Evolutionary conservation across 2,888 invertebrate genomes (phyloP).

Genomic region (Pandemis cinnamomeana): DNA sequence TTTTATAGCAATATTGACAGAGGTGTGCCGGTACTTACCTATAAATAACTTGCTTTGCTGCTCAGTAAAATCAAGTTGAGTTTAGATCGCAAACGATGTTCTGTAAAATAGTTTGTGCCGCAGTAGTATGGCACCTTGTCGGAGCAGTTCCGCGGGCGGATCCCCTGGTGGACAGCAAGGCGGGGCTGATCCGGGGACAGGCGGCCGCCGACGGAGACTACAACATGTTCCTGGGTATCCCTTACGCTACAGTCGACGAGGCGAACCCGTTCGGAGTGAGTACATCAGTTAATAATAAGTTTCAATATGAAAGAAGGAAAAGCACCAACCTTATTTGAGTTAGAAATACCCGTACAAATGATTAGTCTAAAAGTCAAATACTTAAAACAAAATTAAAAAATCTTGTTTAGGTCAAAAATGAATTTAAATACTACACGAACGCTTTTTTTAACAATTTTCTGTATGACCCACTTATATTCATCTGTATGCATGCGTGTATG

Average conservation of each 20-base stretch:
- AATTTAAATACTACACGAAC: too few relatives aligned
- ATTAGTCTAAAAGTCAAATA: too few relatives aligned
- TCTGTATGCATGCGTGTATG: too few relatives aligned
- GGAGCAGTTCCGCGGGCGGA: not conserved
- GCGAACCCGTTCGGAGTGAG: not conserved
- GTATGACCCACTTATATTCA: too few relatives aligned
- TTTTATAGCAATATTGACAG: too few relatives aligned
- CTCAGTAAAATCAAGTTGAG: not conserved
- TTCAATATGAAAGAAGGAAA: not conserved
- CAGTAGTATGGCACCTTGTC: not conserved
- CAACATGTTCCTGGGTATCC: slow-evolving; percentile 5
- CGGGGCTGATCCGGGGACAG: not conserved
- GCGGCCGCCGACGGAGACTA: not conserved
- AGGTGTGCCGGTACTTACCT: too few relatives aligned
- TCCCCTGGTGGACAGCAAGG: not conserved
- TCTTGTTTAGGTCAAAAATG: too few relatives aligned
- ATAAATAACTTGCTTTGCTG: too few relatives aligned
- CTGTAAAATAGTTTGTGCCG: not conserved
- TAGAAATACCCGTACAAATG: not conserved
- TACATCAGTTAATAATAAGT: not conserved
- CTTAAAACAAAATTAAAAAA: too few relatives aligned
- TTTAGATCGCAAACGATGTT: not conserved
- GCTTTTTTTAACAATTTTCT: too few relatives aligned
- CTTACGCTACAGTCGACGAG: not conserved
- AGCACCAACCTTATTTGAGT: not conserved